Base-by-base conservation (phyloP, 1,140 invertebrate genomes). In the Cherax quadricarinatus region DNA sequence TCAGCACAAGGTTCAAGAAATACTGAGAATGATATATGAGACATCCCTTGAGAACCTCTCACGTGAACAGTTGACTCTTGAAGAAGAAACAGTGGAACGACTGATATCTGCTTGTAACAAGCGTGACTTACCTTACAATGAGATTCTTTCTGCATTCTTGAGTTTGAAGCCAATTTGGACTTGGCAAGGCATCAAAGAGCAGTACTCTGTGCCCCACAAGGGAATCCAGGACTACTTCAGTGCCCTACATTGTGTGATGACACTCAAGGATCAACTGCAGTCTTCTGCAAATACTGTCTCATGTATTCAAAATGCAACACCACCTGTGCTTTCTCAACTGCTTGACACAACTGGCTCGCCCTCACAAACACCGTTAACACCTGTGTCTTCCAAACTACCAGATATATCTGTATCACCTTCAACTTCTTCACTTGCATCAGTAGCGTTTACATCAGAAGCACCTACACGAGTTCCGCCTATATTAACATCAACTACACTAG, bases 91-190 rank as follows among this genome's bases (percentile, higher is more conserved):
- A 10, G 81, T 57, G 14, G 16, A 82, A 41, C 57, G 0, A 1
- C 49, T 82, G 7, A 82, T n/a, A 24, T 82, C 49, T 12, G 81
- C 81, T 51, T 82, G 81, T 82, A 30, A 57, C 14, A 57, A 51
- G 7, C 10, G 12, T 4, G 81, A 57, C 24, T 57, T 82, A n/a
- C 81, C 81, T n/a, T 49, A 49, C 81, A n/a, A 82, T 12, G 81
- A 82, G 9, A 57, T 82, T 12, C 57, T 82, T 10, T 82, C 81
- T 1, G 81, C 81, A 16, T 82, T 82, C 81, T 49, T 82, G 18
- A 57, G 3, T 18, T 24, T 82, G 16, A 82, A 82, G 18, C 0
- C 81, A 7, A 53, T 49, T n/a, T 82, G 81, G 81, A 82, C 48
- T 16, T n/a, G 49, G 18, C 24, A 57, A 57, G 49, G 49, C 48